Percentiles rank a stretch among this genome's conserved stretches.
Evolutionary conservation across 1,140 invertebrate genomes (phyloP).

Genomic region (Cyclargus thomasi): DNA sequence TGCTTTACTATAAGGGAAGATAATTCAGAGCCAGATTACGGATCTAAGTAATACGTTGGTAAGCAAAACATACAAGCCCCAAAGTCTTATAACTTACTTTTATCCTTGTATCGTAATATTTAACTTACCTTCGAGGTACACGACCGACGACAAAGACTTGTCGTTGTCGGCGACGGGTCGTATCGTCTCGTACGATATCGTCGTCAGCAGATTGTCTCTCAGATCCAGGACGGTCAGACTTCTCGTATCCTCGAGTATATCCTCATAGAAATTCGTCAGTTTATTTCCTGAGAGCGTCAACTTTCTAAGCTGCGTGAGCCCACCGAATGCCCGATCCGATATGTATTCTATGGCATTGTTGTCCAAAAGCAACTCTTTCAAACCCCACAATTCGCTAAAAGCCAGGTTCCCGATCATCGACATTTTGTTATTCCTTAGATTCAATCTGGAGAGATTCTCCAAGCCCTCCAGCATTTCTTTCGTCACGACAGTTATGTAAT

Average conservation of each 20-base stretch:
- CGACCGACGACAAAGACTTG: constrained; percentile 76
- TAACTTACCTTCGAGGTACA: constrained; percentile 85
- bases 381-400: constrained; percentile 82
- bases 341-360: constrained; percentile 80
- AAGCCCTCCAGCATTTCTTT: constrained; percentile 83
- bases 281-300: constrained; percentile 84
- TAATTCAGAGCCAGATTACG: too few species aligned
- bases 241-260: constrained; percentile 79
- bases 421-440: constrained; percentile 82
- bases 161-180: constrained; percentile 80
- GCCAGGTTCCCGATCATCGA: constrained; percentile 83
- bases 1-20: too few species aligned
- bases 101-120: background rate
- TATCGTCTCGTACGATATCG: constrained; percentile 83
- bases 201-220: constrained; percentile 81
- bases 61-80: too few species aligned
- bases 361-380: constrained; percentile 84
- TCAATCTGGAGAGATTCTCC: constrained; percentile 79
- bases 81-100: too few species aligned
- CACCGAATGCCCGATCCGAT: constrained; percentile 82
- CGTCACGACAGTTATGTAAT: constrained; percentile 81
- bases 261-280: constrained; percentile 79
- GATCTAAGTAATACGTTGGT: too few species aligned
- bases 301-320: constrained; percentile 80
- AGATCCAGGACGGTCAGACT: constrained; percentile 82